Conservation (phyloP, 2,888 invertebrate species). For the Teinopalpus imperialis region DNA sequence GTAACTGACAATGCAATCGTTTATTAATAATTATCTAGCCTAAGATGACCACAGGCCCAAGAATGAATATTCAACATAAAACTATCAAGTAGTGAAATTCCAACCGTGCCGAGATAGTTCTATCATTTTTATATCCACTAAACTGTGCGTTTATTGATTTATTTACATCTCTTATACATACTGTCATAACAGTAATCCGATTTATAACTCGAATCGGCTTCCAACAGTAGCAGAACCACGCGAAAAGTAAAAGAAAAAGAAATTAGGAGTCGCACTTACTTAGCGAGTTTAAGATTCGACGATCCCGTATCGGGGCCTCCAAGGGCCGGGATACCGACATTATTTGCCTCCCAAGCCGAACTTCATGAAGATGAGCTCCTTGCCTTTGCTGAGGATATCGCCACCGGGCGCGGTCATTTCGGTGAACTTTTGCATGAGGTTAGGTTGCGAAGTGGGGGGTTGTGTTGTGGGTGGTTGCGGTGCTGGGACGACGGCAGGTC, state of each 20-base stretch:
- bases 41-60: constrained; percentile 65
- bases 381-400: constrained; percentile 95
- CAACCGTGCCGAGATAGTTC: constrained; percentile 72
- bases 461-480: constrained; percentile 62
- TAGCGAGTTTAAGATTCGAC: constrained; percentile 26
- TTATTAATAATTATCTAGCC: constrained; percentile 56
- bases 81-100: no score
- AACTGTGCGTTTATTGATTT: constrained; percentile 80
- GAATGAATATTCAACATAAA: no score
- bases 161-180: constrained; percentile 65
- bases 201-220: constrained; percentile 42
- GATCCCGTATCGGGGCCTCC: constrained; percentile 35
- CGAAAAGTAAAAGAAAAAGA: constrained; percentile 28
- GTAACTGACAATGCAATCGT: constrained; percentile 53
- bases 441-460: constrained; percentile 81
- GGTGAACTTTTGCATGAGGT: constrained; percentile 94
- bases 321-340: constrained; percentile 64
- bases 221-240: constrained; percentile 38
- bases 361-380: constrained; percentile 96
- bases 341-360: constrained; percentile 93
- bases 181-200: constrained; percentile 49
- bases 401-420: constrained; percentile 95
- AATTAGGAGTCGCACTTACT: constrained; percentile 31
- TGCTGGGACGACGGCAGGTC: constrained; percentile 68
- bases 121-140: constrained; percentile 77